Conservation (phyloP, 2,113 vertebrate genomes). For the Sitta europaea region DNA sequence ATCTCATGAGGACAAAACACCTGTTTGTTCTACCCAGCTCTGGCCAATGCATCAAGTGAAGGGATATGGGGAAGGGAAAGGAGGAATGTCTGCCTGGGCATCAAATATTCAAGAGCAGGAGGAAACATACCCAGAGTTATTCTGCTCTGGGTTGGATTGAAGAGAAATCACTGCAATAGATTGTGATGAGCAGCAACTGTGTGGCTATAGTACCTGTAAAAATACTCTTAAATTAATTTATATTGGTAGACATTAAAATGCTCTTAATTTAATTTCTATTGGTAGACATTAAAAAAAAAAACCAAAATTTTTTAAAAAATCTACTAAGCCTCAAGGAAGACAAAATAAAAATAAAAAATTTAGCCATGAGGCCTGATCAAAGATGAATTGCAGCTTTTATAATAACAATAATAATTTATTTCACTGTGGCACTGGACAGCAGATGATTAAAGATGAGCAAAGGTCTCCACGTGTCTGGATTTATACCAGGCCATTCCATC, state of each 20-base stretch:
- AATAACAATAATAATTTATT: neutral
- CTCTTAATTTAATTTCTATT: neutral
- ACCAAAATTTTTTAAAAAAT: neutral
- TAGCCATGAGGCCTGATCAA: neutral
- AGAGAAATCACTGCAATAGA: neutral
- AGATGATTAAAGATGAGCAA: neutral
- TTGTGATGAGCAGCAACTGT: neutral
- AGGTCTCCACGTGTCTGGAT: neutral
- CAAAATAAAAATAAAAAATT: neutral
- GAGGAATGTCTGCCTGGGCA: neutral
- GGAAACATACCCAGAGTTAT: neutral
- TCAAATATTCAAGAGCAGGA: neutral
- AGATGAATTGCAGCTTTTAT: neutral
- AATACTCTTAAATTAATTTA: neutral
- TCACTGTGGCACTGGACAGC: neutral
- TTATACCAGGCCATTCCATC: neutral
- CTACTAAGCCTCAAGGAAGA: neutral
- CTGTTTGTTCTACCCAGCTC: neutral
- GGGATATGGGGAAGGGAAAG: neutral
- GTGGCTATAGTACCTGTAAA: neutral
- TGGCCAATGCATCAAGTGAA: neutral
- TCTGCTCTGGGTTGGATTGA: neutral
- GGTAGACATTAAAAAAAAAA: neutral
- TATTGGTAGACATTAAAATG: neutral
- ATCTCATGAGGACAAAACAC: constrained; percentile 27